These are phyloP conservation scores for Brachionus koreanus DNA, from an alignment of 1,140 invertebrate genomes.

Conservation along the genomic window DNA sequence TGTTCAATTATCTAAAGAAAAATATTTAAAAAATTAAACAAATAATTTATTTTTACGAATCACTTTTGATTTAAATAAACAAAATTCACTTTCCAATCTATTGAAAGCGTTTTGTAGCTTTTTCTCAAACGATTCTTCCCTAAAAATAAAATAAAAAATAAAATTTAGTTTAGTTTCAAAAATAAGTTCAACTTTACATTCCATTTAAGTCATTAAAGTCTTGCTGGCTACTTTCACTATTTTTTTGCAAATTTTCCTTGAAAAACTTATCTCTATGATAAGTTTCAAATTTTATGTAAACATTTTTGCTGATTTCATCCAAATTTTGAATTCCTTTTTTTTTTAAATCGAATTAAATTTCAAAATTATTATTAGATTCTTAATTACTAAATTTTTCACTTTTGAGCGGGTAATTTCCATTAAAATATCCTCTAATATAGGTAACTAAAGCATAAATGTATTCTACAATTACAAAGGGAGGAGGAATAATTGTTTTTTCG, in stretches of 20 bases:
- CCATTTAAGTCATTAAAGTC: not conserved
- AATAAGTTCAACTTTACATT: not conserved
- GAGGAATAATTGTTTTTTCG: conserved; percentile 16
- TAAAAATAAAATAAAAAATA: not conserved
- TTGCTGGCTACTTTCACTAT: not conserved
- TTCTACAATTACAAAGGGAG: conserved; percentile 29
- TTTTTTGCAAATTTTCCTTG: not conserved
- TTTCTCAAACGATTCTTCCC: not conserved
- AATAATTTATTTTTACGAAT: not conserved
- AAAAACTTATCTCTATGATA: conserved; percentile 15
- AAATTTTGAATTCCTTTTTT: not conserved
- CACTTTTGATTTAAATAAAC: not conserved
- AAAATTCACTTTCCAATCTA: not conserved
- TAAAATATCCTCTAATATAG: conserved; percentile 27
- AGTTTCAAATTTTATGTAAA: conserved; percentile 44
- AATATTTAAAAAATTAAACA: not conserved
- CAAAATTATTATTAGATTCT: not conserved
- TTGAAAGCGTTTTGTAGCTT: not conserved
- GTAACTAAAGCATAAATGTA: not conserved
- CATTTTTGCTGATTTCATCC: not conserved
- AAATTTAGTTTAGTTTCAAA: not conserved
- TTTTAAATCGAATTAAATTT: not conserved
- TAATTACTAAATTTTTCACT: conserved; percentile 13
- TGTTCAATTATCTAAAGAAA: not conserved
- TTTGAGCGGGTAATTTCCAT: not conserved